Conservation (phyloP, 2,113 vertebrate genomes). For the Sigmodon hispidus region DNA sequence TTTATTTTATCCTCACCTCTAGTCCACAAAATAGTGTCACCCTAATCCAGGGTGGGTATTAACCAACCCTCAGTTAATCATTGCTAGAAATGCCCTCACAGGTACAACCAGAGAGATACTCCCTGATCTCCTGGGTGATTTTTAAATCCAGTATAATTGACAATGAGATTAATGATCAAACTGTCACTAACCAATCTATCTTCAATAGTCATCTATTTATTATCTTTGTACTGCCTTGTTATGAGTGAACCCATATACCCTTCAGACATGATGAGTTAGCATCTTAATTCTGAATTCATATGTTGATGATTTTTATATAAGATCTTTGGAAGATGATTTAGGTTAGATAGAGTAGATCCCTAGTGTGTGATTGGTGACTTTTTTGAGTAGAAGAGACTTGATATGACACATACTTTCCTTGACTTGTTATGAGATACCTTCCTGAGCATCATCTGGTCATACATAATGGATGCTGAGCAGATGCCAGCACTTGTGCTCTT, state of each 20-base stretch:
- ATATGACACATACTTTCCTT: neutral
- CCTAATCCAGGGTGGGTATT: neutral
- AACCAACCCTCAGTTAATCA: neutral
- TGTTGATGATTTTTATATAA: neutral
- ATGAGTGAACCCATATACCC: no score
- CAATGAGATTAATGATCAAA: neutral
- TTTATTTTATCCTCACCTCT: neutral
- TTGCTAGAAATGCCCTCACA: neutral
- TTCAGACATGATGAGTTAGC: neutral
- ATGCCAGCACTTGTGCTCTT: neutral
- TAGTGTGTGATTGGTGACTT: neutral
- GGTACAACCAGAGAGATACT: neutral
- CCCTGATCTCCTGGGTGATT: neutral
- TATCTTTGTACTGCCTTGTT: neutral
- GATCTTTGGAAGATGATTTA: neutral
- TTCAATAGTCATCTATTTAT: neutral
- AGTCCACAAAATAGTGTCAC: neutral
- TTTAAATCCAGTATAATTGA: neutral
- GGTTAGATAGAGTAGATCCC: neutral
- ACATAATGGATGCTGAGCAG: neutral
- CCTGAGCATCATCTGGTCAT: neutral
- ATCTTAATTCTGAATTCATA: neutral
- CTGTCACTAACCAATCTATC: neutral
- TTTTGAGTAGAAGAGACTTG: neutral
- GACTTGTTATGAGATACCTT: neutral